phyloP scores from a whole-genome alignment of 2,888 invertebrate genomes.

The Lomographa bimaculata region DNA sequence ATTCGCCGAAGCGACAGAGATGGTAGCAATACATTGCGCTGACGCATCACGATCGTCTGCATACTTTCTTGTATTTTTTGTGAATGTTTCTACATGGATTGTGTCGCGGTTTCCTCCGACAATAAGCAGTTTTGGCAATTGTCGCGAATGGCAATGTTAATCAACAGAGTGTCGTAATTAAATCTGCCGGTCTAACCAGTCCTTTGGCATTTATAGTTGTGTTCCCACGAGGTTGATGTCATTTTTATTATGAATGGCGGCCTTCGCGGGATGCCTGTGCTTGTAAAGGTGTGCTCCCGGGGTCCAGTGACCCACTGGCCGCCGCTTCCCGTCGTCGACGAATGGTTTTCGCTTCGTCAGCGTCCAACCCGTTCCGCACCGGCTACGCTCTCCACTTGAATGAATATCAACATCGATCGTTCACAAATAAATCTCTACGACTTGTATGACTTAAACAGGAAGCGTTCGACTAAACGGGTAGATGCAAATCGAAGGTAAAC shows the following conservation, averaged over 20 bases:
- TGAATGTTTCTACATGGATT: slow-evolving; percentile 59
- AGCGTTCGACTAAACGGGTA: slow-evolving; percentile 45
- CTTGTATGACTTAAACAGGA: slow-evolving; percentile 45
- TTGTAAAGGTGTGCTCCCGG: slow-evolving; percentile 31
- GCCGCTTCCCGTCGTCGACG: slow-evolving; percentile 50
- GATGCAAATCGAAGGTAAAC: slow-evolving; percentile 69
- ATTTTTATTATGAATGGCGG: slow-evolving; percentile 75
- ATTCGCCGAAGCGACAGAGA: slow-evolving; percentile 51
- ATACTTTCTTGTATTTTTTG: slow-evolving; percentile 65
- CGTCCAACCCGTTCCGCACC: slow-evolving; percentile 45
- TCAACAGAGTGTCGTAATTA: slow-evolving; percentile 62
- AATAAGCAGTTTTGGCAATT: slow-evolving; percentile 50
- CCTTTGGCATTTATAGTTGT: slow-evolving; percentile 59
- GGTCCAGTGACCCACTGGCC: slow-evolving; percentile 73
- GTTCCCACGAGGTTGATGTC: slow-evolving; percentile 81
- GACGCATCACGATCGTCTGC: slow-evolving; percentile 74
- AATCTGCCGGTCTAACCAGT: slow-evolving; percentile 71
- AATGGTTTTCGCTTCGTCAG: slow-evolving; percentile 71
- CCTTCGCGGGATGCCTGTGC: slow-evolving; percentile 54
- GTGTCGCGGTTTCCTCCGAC: slow-evolving; percentile 54
- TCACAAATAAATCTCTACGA: slow-evolving; percentile 43
- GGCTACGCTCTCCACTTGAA: slow-evolving; percentile 47
- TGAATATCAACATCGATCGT: slow-evolving; percentile 47
- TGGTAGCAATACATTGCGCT: slow-evolving; percentile 71
- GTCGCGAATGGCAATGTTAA: slow-evolving; percentile 66